phyloP scores from a whole-genome alignment of 2,888 invertebrate genomes.

The Orthosia gracilis region DNA sequence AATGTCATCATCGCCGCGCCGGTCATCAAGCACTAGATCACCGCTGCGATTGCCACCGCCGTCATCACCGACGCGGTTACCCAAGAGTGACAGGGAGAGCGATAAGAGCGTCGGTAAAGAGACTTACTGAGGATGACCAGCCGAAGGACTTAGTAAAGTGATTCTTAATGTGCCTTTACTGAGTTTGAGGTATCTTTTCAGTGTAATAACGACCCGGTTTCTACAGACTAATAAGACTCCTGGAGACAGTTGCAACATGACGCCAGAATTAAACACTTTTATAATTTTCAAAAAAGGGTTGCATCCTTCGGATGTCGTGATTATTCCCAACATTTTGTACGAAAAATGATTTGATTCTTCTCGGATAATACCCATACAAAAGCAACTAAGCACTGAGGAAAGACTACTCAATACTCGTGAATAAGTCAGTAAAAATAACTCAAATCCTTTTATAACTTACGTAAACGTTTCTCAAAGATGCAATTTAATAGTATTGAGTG shows the following conservation, averaged over 20 bases:
- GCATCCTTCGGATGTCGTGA: no score
- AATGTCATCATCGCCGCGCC: conserved; percentile 75
- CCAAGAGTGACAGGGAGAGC: conserved; percentile 92
- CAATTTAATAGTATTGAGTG: conserved; percentile 87
- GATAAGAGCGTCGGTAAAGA: conserved; percentile 97
- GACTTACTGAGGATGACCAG: conserved; percentile 95
- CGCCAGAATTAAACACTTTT: no score
- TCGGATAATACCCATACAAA: conserved; percentile 31
- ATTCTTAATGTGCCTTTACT: no score
- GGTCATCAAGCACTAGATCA: conserved; percentile 78
- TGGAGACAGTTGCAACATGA: no score
- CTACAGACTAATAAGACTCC: no score
- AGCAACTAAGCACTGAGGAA: conserved; percentile 31
- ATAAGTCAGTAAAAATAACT: conserved; percentile 62
- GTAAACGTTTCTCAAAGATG: conserved; percentile 86
- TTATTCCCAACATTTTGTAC: no score
- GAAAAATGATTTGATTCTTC: no score
- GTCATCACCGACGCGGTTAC: conserved; percentile 79
- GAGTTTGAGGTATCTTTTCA: neutral
- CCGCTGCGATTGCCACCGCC: conserved; percentile 78
- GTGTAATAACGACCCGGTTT: neutral
- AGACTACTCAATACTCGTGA: conserved; percentile 51
- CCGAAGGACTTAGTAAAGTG: conserved; percentile 83
- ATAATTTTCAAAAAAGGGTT: no score
- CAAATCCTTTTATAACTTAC: conserved; percentile 73